Base-by-base conservation (phyloP, 2,797 vertebrate genomes). In the Parotocinclus haroldoi region DNA sequence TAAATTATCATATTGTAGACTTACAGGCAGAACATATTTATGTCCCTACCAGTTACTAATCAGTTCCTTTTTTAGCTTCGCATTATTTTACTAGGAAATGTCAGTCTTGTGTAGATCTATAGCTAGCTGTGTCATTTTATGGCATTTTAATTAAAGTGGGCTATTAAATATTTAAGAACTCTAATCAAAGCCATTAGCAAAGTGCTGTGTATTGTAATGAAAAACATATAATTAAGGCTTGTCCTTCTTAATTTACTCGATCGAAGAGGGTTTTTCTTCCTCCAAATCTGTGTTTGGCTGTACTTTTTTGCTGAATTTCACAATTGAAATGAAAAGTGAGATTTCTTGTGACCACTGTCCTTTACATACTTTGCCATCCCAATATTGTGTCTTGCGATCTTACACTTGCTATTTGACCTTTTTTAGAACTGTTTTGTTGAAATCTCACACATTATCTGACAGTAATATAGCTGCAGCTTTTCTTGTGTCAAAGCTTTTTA, bases 101-200 rank as follows among this genome's bases (percentile, higher is more conserved):
- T 58, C 63, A 73, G 71, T 39, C 63, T 52, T 66, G 1, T 1
- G 12, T 68, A 58, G 83, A 86, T 90, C 85, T 83, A 86, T 89
- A 83, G 65, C 75, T 11, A 42, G 40, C 78, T 36, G 18, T 75
- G 58, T 54, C 48, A 81, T 87, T 81, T 86, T 85, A 89, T 77
- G 77, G 80, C 78, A 87, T 84, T 87, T 90, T 81, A 84, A 90
- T 91, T 90, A 90, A 89, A 87, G 81, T 74, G 64, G 74, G 50
- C 80, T 75, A 77, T 89, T 84, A 83, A 86, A 84, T 84, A 77
- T 81, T 63, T 72, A 80, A 78, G 69, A 68, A 82, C 78, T 73
- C 76, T 80, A 78, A 83, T 84, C 76, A 82, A 81, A 77, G 63
- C 74, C 76, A 83, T 79, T 75, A 78, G 78, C 69, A 82, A 78